Percentiles rank a stretch among this genome's conserved stretches.
phyloP scores from a whole-genome alignment of 2,888 invertebrate genomes.

The Microctonus brassicae region DNA sequence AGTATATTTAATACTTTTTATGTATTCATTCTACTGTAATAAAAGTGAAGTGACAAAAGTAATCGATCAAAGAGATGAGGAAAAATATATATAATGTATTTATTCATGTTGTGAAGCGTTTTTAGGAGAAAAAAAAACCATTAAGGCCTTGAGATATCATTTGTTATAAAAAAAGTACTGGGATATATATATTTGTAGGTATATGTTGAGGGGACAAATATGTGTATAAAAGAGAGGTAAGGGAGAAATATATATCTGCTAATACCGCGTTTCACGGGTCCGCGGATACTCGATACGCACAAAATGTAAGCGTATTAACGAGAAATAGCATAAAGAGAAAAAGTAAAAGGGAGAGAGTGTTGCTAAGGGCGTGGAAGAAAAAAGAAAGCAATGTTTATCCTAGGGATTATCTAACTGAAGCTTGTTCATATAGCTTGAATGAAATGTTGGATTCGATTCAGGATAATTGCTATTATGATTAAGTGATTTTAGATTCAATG shows the following conservation, averaged over 20 bases:
- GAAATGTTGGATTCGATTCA: constrained; percentile 8
- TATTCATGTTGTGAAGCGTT: too few species aligned
- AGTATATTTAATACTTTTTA: neutral
- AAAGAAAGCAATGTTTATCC: constrained; percentile 26
- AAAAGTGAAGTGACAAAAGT: constrained; percentile 63
- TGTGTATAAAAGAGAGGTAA: constrained; percentile 38
- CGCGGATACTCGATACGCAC: constrained; percentile 52
- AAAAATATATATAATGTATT: constrained; percentile 40
- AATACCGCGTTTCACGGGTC: constrained; percentile 65
- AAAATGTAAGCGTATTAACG: constrained; percentile 63
- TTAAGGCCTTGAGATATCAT: constrained; percentile 62
- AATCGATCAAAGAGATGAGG: constrained; percentile 65
- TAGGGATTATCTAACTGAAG: constrained; percentile 16
- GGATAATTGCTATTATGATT: constrained; percentile 18
- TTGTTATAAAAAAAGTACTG: constrained; percentile 62
- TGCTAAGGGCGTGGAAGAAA: constrained; percentile 12
- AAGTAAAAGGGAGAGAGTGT: constrained; percentile 21
- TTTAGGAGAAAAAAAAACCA: constrained; percentile 48
- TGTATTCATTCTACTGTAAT: neutral
- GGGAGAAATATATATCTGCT: constrained; percentile 54
- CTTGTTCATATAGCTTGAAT: constrained; percentile 8
- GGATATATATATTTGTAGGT: constrained; percentile 25
- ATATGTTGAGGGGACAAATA: constrained; percentile 26
- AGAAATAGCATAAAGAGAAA: neutral
- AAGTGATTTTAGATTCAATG: constrained; percentile 1